Conservation (phyloP, 2,797 vertebrate species). For the Euthynnus affinis region DNA sequence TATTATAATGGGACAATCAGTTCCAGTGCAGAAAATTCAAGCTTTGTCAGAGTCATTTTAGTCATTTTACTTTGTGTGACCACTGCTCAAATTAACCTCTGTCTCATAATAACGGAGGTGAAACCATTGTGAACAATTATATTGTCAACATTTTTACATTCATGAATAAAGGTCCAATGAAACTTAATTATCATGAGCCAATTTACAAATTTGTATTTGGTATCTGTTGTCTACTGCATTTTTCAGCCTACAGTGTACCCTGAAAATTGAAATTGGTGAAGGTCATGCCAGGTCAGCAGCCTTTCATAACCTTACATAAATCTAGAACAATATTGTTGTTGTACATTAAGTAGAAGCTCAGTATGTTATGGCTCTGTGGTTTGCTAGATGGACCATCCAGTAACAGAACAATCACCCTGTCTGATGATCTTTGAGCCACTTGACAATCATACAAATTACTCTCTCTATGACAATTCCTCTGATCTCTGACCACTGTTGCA, state of each 20-base stretch:
- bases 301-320: background rate
- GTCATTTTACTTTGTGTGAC: background rate
- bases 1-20: constrained; percentile 26
- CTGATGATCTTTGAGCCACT: background rate
- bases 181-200: background rate
- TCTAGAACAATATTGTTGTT: background rate
- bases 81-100: background rate
- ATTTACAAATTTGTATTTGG: background rate
- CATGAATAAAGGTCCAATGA: background rate
- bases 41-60: background rate
- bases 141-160: background rate
- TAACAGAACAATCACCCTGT: background rate
- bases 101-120: background rate
- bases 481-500: background rate
- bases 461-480: background rate
- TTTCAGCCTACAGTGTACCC: background rate
- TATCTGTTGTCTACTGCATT: background rate
- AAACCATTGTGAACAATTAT: background rate
- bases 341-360: background rate
- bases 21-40: constrained; percentile 20
- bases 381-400: background rate
- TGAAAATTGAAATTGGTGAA: background rate
- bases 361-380: background rate
- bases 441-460: background rate
- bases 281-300: background rate